Base-by-base conservation (phyloP, 2,888 invertebrate genomes). In the Odontocolon sp. region DNA sequence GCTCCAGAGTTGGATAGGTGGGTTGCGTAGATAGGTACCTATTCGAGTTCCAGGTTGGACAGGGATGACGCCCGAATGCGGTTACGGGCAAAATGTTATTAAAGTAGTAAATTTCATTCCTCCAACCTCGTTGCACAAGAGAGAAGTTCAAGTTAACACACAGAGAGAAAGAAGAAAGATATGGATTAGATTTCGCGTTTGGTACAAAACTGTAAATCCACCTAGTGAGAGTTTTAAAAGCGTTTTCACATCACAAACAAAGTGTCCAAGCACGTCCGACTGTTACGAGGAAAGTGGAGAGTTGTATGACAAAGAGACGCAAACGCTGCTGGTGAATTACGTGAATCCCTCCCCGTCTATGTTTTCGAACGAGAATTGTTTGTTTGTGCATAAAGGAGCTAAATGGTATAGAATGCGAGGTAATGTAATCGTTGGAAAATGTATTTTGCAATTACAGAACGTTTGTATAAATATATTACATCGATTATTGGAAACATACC, bases 31-130 rank as follows among this genome's bases (percentile, higher is more conserved):
- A n/a, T n/a, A n/a, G n/a, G n/a, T n/a, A n/a, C n/a, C n/a, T n/a
- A n/a, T n/a, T n/a, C n/a, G n/a, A n/a, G n/a, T n/a, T n/a, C n/a
- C n/a, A n/a, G n/a, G n/a, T n/a, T n/a, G n/a, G n/a, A n/a, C n/a
- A n/a, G 50, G 52, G 23, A 59, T 33, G 52, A 66, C 57, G 66
- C 66, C 42, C n/a, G 72, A 38, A 66, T 33, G 50, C 57, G 57
- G 66, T 72, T 66, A 31, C 50, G 50, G 64, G n/a, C 59, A 71
- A 72, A 71, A 70, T 83, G 83, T 86, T 86, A 86, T 86, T 86
- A 85, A 84, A 86, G 85, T 85, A 86, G 86, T 86, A 86, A 86
- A 86, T 85, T 86, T 86, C 82, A 81, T 82, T 82, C 81, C 64
- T 52, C 52, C 40, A 54, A 21, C 59, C 61, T 66, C 40, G 66